Evolutionary conservation across 2,888 invertebrate species (phyloP), one percentile per base, ranked within the genome.

Genomic region (Carcina quercana): DNA sequence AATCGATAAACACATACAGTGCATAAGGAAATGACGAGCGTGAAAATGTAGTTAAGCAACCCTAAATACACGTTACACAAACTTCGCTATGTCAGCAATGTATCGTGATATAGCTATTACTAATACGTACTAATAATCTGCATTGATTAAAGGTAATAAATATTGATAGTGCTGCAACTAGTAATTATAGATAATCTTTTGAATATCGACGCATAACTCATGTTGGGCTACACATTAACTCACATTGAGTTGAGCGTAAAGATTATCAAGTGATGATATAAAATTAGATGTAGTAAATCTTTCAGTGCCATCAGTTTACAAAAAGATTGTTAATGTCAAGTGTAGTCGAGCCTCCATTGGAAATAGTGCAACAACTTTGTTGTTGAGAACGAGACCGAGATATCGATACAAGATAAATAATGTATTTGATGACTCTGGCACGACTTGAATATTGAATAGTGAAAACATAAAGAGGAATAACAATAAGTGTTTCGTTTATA

Each of bases 71-170:
- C n/a, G n/a, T 22, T 5, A 22, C 10, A 22, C 22, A n/a, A 22
- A 22, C 11, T 11, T 22, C 11, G 22, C 2, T 10, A 2, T 5
- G 11, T 11, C 17, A 10, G 20, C 19, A 12, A 25, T 13, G 11
- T 30, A 21, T 30, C 34, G 34, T 30, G 26, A 26, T 26, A 26
- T 24, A 28, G 21, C 31, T 19, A 35, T 32, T 35, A 37, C 33
- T 33, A 37, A 34, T 34, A 37, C 19, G 26, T 15, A 22, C 32
- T 30, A 33, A 26, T 30, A 34, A 25, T 27, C 32, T 20, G 30
- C 30, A 30, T 26, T 30, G 33, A 30, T 21, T 24, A 15, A 25
- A 7, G 13, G 37, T 25, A 31, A 31, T 35, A 35, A 35, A 30
- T 37, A 34, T 28, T 25, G 30, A 30, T 28, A 30, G 25, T 20